phyloP scores from a whole-genome alignment of 2,113 vertebrate genomes.

The Engraulis encrasicolus region DNA sequence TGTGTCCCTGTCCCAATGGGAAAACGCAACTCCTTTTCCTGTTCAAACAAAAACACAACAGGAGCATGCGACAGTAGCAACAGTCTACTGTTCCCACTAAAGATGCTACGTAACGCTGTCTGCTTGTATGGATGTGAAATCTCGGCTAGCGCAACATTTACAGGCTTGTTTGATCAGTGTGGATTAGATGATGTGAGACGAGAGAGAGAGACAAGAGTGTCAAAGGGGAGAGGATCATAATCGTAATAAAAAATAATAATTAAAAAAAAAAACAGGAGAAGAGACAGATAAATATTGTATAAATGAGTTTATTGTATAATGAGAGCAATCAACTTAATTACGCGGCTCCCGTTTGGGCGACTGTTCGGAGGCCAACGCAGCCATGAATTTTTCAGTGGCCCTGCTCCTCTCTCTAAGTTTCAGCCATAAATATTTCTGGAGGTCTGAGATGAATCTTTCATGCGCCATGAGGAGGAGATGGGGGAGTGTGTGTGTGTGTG shows the following conservation, averaged over 20 bases:
- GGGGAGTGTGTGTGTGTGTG: no score
- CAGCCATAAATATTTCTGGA: slow-evolving; percentile 83
- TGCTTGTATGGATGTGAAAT: not conserved
- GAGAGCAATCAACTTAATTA: slow-evolving; percentile 80
- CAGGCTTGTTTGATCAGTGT: slow-evolving; percentile 58
- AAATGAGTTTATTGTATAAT: slow-evolving; percentile 79
- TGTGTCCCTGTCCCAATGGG: not conserved
- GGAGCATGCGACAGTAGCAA: slow-evolving; percentile 33
- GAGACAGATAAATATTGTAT: slow-evolving; percentile 72
- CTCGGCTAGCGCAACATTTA: slow-evolving; percentile 22
- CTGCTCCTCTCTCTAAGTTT: slow-evolving; percentile 81
- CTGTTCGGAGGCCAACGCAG: slow-evolving; percentile 72
- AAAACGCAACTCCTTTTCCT: slow-evolving; percentile 6
- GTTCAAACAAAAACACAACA: not conserved
- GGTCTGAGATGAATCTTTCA: slow-evolving; percentile 85
- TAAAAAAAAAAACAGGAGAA: not conserved
- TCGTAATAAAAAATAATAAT: slow-evolving; percentile 1
- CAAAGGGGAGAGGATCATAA: not conserved
- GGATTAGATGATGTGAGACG: no score
- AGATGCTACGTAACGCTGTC: no score
- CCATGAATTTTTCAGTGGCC: slow-evolving; percentile 78
- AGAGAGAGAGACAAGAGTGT: slow-evolving; percentile 35
- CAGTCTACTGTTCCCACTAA: not conserved
- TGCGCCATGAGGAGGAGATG: slow-evolving; percentile 69
- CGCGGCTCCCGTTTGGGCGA: slow-evolving; percentile 67